Base-by-base conservation (phyloP, 1,140 invertebrate genomes). In the Tachypleus tridentatus region DNA sequence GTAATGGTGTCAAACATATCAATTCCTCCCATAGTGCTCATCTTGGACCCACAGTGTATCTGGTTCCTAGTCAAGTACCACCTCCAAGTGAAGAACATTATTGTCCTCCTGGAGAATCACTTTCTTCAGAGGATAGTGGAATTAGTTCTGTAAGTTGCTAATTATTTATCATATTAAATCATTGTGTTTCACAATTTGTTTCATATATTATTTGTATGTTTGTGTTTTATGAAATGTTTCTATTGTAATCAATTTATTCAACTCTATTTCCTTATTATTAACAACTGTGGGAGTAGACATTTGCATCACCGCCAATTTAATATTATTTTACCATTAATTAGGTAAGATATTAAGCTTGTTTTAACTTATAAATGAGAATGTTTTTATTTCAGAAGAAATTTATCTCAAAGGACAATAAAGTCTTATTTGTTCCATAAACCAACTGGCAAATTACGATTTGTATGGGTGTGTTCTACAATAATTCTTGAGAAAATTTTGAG, bases 41-140 rank as follows among this genome's bases (percentile, higher is more conserved):
- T 51, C 64, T 62, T n/a, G 63, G 53, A 61, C 4, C 57, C 49
- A 50, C 57, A 59, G 50, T 61, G 9, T 62, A 62, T 63, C 51
- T 68, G 52, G 62, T 62, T 68, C 61, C 64, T 65, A 68, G 64
- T 65, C 67, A 59, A 64, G 48, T 29, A 9, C 58, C n/a, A 62
- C 49, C 60, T 51, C 61, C 59, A 64, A 48, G 59, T 58, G 63
- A 68, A 57, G 51, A 63, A 10, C 61, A 57, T 57, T 60, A 66
- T 49, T 64, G 63, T 50, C 61, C 67, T 29, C 9, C 57, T 11
- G 63, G 67, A 51, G 64, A 68, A 60, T 68, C 67, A 7, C 49
- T 68, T 49, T 68, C 67, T 51, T 71, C 70, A 3, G 72, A 72
- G 53, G 72, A 73, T 60, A 73, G 72, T 61, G 61, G 61, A 3